A percentile compares a stretch with the other conserved stretches of the same genome.
Conservation (phyloP, 2,797 vertebrate species). For the Schizothorax lantsangensis region DNA sequence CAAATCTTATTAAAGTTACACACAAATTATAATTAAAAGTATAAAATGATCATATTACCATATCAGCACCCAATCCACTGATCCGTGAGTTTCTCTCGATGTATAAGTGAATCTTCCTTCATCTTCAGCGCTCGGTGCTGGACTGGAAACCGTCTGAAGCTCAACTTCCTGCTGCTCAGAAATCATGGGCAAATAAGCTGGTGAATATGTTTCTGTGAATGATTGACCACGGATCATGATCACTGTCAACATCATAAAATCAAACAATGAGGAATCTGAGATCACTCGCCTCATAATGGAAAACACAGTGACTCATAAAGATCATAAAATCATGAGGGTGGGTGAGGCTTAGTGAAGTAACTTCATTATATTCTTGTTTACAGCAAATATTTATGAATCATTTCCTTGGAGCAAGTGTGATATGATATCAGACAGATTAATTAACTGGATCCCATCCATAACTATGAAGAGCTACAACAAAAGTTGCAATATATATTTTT, state of each 20-base stretch:
- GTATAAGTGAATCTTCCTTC: not conserved
- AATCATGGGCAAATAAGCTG: constrained; percentile 28
- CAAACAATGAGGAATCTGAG: not conserved
- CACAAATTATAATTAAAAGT: not conserved
- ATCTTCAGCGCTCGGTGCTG: not conserved
- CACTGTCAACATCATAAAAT: constrained; percentile 13
- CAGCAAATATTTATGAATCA: not conserved
- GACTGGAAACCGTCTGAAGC: not conserved
- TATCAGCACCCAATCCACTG: not conserved
- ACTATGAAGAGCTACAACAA: not conserved
- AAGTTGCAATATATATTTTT: not conserved
- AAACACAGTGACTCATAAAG: constrained; percentile 15
- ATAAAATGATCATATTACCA: not conserved
- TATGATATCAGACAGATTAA: not conserved
- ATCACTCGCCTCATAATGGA: not conserved
- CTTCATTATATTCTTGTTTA: not conserved
- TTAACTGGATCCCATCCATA: not conserved
- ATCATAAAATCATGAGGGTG: not conserved
- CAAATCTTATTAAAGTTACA: not conserved
- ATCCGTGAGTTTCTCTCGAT: not conserved
- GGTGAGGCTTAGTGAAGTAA: not conserved
- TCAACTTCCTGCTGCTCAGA: constrained; percentile 29
- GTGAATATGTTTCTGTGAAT: constrained; percentile 47
- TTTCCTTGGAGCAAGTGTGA: not conserved
- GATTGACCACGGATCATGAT: constrained; percentile 31